phyloP scores from a whole-genome alignment of 1,140 invertebrate genomes.

The Aradophagus sp. region DNA sequence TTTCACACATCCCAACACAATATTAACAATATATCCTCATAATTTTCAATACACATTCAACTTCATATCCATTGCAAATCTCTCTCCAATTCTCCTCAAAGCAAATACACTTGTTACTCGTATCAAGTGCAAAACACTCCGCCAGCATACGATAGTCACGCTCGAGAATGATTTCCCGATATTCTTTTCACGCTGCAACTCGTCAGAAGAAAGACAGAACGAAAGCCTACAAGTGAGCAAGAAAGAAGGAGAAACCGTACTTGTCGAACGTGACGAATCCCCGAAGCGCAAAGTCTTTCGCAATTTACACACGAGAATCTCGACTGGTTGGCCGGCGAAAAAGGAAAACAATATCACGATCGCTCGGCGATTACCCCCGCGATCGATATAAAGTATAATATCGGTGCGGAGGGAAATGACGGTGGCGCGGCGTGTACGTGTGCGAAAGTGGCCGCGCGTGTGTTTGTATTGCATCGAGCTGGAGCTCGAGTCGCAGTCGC shows the following conservation, averaged over 20 bases:
- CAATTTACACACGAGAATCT: conserved; percentile 31
- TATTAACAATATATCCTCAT: too few species aligned
- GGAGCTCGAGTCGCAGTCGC: conserved; percentile 63
- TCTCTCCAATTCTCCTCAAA: too few species aligned
- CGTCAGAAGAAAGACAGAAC: too few species aligned
- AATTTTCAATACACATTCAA: too few species aligned
- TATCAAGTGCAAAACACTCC: too few species aligned
- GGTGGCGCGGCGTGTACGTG: conserved; percentile 48
- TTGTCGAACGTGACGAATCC: conserved; percentile 12
- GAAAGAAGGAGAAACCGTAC: conserved; percentile 8
- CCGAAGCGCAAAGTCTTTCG: conserved; percentile 21
- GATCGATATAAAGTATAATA: conserved; percentile 46
- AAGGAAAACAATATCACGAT: conserved; percentile 35
- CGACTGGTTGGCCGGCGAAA: conserved; percentile 16
- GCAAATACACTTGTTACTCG: too few species aligned
- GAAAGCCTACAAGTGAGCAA: too few species aligned
- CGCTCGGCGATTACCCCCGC: conserved; percentile 40
- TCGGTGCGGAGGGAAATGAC: conserved; percentile 42
- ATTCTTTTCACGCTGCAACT: too few species aligned
- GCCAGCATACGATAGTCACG: too few species aligned
- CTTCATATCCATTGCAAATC: too few species aligned
- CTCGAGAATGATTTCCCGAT: too few species aligned
- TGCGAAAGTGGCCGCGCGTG: conserved; percentile 39
- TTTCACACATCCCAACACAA: too few species aligned
- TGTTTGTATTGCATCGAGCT: conserved; percentile 49